Evolutionary conservation across 2,888 invertebrate species (phyloP).

Genomic region (Apantesis nais): DNA sequence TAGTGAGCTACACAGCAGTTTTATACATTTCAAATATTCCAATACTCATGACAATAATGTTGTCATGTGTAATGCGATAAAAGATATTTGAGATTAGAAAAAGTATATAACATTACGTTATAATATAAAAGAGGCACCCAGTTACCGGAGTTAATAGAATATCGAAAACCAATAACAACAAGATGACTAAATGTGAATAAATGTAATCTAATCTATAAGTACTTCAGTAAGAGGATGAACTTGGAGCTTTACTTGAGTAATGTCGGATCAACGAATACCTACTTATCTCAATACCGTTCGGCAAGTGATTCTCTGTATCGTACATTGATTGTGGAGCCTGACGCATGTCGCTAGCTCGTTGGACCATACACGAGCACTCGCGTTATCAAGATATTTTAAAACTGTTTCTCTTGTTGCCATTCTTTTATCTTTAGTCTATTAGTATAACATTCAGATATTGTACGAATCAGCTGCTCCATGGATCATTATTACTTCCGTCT

Average conservation of each 20-base stretch:
- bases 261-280: background rate
- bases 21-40: background rate
- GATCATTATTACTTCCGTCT: too few species aligned
- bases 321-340: background rate
- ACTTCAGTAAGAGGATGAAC: background rate
- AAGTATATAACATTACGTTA: background rate
- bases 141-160: background rate
- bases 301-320: background rate
- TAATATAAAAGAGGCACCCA: background rate
- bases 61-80: background rate
- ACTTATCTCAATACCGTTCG: background rate
- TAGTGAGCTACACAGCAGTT: background rate
- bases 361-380: too few species aligned
- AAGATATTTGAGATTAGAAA: background rate
- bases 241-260: background rate
- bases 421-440: too few species aligned
- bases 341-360: background rate
- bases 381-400: too few species aligned
- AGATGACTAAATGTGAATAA: background rate
- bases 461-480: too few species aligned
- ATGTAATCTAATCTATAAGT: constrained; percentile 8
- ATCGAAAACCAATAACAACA: constrained; percentile 6
- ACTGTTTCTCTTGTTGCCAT: too few species aligned
- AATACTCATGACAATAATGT: background rate
- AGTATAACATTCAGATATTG: too few species aligned